Conservation (phyloP, 2,797 vertebrate species). For the Aulostomus chinensis region DNA sequence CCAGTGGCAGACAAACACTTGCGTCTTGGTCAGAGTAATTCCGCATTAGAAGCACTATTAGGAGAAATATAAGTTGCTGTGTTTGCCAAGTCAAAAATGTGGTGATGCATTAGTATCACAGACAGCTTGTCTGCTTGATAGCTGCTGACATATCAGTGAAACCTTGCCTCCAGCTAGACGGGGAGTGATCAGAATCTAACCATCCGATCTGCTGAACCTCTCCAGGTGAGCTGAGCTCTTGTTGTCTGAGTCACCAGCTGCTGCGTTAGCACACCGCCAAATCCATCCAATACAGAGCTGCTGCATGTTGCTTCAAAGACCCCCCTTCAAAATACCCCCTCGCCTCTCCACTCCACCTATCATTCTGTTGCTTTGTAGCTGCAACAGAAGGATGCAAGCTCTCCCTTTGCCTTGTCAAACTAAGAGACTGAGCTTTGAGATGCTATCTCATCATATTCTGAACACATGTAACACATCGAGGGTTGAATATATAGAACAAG, state of each 20-base stretch:
- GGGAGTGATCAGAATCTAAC: conserved; percentile 57
- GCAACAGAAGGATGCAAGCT: conserved; percentile 45
- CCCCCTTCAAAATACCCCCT: conserved; percentile 53
- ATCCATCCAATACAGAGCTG: conserved; percentile 43
- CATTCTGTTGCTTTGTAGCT: conserved; percentile 50
- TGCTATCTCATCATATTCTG: conserved; percentile 22
- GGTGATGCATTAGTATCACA: conserved; percentile 51
- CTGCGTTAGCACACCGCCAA: conserved; percentile 32
- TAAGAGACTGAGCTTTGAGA: conserved; percentile 38
- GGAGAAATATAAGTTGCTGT: background rate
- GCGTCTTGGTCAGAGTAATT: too few species aligned
- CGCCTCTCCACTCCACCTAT: conserved; percentile 41
- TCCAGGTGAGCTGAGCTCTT: conserved; percentile 52
- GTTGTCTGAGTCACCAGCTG: conserved; percentile 60
- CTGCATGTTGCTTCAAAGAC: conserved; percentile 55
- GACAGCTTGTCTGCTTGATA: conserved; percentile 53
- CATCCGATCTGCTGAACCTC: conserved; percentile 58
- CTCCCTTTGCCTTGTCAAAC: conserved; percentile 39
- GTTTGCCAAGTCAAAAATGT: conserved; percentile 28
- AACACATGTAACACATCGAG: conserved; percentile 36
- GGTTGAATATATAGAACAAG: conserved; percentile 25
- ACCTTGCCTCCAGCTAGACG: conserved; percentile 57
- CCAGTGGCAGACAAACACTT: too few species aligned
- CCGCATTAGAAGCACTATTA: too few species aligned
- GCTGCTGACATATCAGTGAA: conserved; percentile 55